Conservation (phyloP, 2,797 vertebrate species). For the Huso huso region DNA sequence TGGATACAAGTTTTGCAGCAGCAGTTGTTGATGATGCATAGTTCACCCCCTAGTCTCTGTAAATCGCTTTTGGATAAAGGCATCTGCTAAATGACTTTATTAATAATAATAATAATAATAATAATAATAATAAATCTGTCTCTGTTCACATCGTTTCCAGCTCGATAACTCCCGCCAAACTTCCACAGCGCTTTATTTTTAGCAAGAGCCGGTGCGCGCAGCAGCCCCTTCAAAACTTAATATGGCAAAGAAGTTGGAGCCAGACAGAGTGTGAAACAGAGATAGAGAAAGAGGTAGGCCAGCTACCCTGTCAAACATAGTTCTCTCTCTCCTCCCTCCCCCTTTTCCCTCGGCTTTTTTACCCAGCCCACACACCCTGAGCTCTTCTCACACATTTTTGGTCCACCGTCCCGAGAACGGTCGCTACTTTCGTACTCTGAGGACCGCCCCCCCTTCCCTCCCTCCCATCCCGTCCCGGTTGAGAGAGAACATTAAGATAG, state of each 20-base stretch:
- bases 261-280: neutral
- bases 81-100: no score
- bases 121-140: no score
- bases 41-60: no score
- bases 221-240: conserved; percentile 52
- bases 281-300: neutral
- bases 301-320: conserved; percentile 1
- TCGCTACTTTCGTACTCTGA: neutral
- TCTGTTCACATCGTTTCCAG: no score
- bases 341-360: conserved; percentile 8
- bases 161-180: neutral
- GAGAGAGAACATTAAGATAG: conserved; percentile 30
- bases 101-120: no score
- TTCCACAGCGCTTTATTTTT: conserved; percentile 53
- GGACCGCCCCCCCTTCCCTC: neutral
- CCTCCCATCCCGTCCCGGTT: conserved; percentile 43
- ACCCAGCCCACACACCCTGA: conserved; percentile 31
- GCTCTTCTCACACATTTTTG: conserved; percentile 29
- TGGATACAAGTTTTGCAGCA: no score
- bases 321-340: conserved; percentile 28
- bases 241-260: conserved; percentile 55
- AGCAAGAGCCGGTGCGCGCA: conserved; percentile 32
- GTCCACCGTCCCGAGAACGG: conserved; percentile 23
- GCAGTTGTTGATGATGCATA: no score
- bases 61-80: no score